Conservation (phyloP, 2,888 invertebrate genomes). For the Apoderus coryli region DNA sequence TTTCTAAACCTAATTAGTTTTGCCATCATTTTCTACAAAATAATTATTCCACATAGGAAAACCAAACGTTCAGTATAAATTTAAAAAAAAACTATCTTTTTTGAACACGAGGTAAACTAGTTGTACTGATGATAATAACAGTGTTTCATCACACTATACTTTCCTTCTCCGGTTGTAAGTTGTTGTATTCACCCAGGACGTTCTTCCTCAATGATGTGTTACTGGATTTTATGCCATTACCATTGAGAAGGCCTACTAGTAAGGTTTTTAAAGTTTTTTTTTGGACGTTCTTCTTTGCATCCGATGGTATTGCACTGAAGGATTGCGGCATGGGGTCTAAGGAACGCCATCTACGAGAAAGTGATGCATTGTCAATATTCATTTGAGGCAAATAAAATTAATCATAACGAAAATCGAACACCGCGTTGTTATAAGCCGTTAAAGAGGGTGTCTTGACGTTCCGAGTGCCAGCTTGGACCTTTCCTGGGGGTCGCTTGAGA, state of each 20-base stretch:
- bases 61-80: not conserved
- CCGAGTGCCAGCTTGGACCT: no score
- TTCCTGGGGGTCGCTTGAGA: no score
- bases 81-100: no score
- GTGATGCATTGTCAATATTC: no score
- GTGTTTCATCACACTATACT: conserved; percentile 44
- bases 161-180: conserved; percentile 41
- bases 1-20: no score
- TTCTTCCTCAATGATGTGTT: conserved; percentile 41
- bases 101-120: no score
- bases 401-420: no score
- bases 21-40: not conserved
- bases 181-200: conserved; percentile 37
- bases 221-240: conserved; percentile 53
- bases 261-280: conserved; percentile 55
- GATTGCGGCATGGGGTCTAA: conserved; percentile 48
- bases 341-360: conserved; percentile 62
- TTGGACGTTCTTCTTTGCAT: conserved; percentile 29
- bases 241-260: conserved; percentile 62
- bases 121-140: no score
- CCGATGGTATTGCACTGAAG: no score
- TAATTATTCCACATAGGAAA: not conserved
- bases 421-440: no score
- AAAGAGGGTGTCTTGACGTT: no score
- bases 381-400: no score